These are phyloP conservation scores for Lacerta viridis DNA, from an alignment of 2,797 vertebrate genomes.

Conservation along the genomic window DNA sequence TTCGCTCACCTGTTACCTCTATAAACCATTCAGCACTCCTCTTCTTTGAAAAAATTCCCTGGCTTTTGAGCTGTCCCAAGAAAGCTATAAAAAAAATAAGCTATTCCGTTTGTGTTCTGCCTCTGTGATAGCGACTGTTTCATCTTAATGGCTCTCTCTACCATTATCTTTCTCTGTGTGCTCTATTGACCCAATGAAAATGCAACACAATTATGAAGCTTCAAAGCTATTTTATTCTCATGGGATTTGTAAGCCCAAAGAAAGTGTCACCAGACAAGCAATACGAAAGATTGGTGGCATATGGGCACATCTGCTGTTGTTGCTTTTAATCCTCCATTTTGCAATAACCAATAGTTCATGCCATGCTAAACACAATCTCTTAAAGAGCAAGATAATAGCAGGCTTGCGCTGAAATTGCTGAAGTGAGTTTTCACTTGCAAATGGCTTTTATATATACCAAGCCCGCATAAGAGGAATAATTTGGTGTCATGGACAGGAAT, in stretches of 20 bases:
- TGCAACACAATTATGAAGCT: conserved; percentile 45
- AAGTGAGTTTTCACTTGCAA: conserved; percentile 29
- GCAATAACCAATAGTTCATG: not conserved
- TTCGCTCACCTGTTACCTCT: conserved; percentile 28
- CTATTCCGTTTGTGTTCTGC: conserved; percentile 28
- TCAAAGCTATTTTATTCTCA: conserved; percentile 16
- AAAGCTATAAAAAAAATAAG: conserved; percentile 61
- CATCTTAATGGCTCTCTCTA: conserved; percentile 38
- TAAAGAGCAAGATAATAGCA: conserved; percentile 4
- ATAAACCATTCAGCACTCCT: conserved; percentile 17
- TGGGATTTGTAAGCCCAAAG: conserved; percentile 28
- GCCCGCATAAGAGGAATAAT: not conserved
- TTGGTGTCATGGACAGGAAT: not conserved
- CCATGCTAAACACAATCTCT: conserved; percentile 30
- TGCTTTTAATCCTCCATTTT: conserved; percentile 35
- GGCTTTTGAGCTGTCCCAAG: conserved; percentile 48
- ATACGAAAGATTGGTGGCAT: conserved; percentile 41
- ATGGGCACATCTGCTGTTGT: not conserved
- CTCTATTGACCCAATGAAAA: conserved; percentile 20
- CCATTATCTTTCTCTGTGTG: conserved; percentile 44
- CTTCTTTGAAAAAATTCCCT: conserved; percentile 49
- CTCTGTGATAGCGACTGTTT: conserved; percentile 50
- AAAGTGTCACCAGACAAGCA: conserved; percentile 15
- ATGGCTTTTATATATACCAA: not conserved
- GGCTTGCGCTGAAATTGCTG: not conserved